Base-by-base conservation (phyloP, 1,140 invertebrate genomes). In the Tetragonula clypearis region DNA sequence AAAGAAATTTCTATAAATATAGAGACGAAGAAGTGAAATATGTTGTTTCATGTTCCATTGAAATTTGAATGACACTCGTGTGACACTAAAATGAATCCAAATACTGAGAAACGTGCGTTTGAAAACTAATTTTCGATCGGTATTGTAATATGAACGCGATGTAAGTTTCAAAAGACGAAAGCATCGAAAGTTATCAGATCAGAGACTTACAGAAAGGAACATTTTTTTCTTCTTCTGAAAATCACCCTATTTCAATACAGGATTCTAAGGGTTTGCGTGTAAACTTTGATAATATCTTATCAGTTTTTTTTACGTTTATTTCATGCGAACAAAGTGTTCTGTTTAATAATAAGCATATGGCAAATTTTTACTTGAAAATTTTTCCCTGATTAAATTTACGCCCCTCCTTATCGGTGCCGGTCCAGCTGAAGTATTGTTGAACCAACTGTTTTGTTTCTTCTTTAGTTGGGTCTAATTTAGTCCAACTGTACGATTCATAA, bases 311-410 rank as follows among this genome's bases (percentile, higher is more conserved):
- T 85, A 84, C 53, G 73, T 92, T 92, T 93, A 92, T 92, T 92
- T 90, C 74, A 84, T 91, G 87, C 83, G 86, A 92, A 92, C 91
- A 88, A 86, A 79, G 56, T 81, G 79, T 90, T 91, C 73, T 86
- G 73, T 83, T 88, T 84, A 90, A 91, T 88, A 89, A 86, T 89
- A 91, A 91, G 89, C 86, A 89, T 87, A 88, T 87, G 82, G 86
- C 74, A 87, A 86, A 84, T 87, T 87, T 95, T 98, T 97, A 99
- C 96, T 99, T 99, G 96, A 99, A 99, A 94, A 99, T 98, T 96
- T 99, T 99, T 95, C 99, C 99, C 96, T 99, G 98, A 95, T 99
- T 99, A 96, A 99, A 99, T 94, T 98, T 97, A 91, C 98, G 97
- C 82, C 98, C 98, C 84, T 97, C 94, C 93, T 98, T 98, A 92